Evolutionary conservation across 2,113 vertebrate species (phyloP).

Genomic region (Lycaon pictus): DNA sequence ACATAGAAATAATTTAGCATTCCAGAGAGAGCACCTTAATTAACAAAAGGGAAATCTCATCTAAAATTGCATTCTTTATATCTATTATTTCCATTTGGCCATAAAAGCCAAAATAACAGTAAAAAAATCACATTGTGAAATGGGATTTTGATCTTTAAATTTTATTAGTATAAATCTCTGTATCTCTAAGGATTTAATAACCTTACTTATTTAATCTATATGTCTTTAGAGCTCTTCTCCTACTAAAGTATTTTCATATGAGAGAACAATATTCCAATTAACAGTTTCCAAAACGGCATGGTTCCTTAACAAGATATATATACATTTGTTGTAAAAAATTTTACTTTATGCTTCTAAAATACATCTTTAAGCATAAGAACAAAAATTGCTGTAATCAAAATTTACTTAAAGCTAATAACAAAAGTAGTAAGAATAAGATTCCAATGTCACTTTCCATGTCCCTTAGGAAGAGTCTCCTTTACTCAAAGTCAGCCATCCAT

Average conservation of each 20-base stretch:
- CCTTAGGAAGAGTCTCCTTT: neutral
- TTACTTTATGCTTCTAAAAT: conserved; percentile 19
- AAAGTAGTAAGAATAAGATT: neutral
- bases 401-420: neutral
- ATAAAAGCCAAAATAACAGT: conserved; percentile 53
- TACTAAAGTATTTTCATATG: conserved; percentile 64
- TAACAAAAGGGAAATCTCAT: conserved; percentile 44
- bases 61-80: conserved; percentile 65
- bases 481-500: neutral
- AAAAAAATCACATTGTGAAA: conserved; percentile 27
- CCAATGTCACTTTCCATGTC: neutral
- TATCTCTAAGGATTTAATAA: conserved; percentile 59
- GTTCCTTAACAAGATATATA: neutral
- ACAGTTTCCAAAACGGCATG: conserved; percentile 22
- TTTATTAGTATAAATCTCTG: conserved; percentile 50
- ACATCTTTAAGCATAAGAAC: conserved; percentile 7
- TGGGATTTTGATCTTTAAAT: conserved; percentile 76
- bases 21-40: conserved; percentile 36
- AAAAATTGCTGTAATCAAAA: neutral
- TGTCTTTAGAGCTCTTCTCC: conserved; percentile 12
- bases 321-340: conserved; percentile 34
- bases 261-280: conserved; percentile 49
- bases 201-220: conserved; percentile 10
- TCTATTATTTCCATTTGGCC: conserved; percentile 63
- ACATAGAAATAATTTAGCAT: conserved; percentile 42